A percentile compares a stretch with the other conserved stretches of the same genome.
Evolutionary conservation across 1,140 invertebrate genomes (phyloP).

Genomic region (Drosophila nannoptera): DNA sequence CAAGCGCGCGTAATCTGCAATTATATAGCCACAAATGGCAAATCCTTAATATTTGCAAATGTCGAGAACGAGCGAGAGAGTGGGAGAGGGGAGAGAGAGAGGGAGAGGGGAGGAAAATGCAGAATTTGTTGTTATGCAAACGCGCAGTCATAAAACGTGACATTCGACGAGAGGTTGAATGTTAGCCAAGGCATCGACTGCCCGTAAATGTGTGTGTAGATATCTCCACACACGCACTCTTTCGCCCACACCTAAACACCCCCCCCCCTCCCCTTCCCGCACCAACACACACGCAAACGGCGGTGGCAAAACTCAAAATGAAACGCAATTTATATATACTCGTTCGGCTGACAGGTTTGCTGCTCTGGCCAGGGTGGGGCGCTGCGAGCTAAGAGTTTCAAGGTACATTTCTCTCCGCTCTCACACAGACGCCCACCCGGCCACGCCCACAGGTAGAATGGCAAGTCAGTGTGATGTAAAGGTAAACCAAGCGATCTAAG

Average conservation of each 20-base stretch:
- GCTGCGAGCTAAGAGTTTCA: slow-evolving; percentile 13
- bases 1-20: slow-evolving; percentile 35
- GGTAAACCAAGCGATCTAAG: slow-evolving; percentile 56
- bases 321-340: slow-evolving; percentile 56
- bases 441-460: slow-evolving; percentile 5
- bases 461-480: slow-evolving; percentile 36
- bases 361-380: not conserved
- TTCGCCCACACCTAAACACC: not conserved
- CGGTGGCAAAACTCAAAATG: slow-evolving; percentile 65
- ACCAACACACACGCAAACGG: not conserved
- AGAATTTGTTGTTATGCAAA: slow-evolving; percentile 67
- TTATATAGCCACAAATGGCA: slow-evolving; percentile 55
- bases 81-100: too few species aligned
- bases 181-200: slow-evolving; percentile 54
- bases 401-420: slow-evolving; percentile 55
- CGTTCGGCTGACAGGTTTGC: not conserved
- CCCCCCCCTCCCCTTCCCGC: too few species aligned
- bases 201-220: slow-evolving; percentile 46
- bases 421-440: slow-evolving; percentile 30
- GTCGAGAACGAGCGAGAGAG: slow-evolving; percentile 15
- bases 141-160: slow-evolving; percentile 67
- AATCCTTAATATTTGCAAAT: slow-evolving; percentile 63
- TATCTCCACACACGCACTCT: slow-evolving; percentile 11
- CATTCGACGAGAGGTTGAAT: slow-evolving; percentile 65
- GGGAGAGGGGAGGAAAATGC: not conserved